Conservation (phyloP, 2,113 vertebrate species). For the Hassar affinis region DNA sequence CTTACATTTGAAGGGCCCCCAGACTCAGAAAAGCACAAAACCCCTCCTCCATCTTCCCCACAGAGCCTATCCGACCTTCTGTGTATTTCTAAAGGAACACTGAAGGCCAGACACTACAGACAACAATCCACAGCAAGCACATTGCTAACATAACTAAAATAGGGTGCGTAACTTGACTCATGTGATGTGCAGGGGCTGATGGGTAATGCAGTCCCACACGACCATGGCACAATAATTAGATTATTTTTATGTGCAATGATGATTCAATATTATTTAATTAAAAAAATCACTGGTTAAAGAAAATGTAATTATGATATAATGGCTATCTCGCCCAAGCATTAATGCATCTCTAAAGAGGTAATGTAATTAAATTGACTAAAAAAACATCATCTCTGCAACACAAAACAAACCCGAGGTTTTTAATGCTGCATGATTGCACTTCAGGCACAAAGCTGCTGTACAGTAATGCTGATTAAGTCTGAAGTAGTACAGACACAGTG, state of each 20-base stretch:
- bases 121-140: too few relatives aligned
- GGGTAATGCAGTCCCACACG: too few relatives aligned
- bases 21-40: too few relatives aligned
- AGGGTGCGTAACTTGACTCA: too few relatives aligned
- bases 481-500: slow-evolving; percentile 55
- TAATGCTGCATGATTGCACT: slow-evolving; percentile 6
- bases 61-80: too few relatives aligned
- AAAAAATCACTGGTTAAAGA: not conserved
- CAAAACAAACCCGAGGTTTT: not conserved
- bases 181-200: too few relatives aligned
- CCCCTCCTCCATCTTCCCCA: too few relatives aligned
- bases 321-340: not conserved
- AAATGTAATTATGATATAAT: not conserved
- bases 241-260: not conserved
- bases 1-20: too few relatives aligned
- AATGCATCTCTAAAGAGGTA: not conserved
- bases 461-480: slow-evolving; percentile 57
- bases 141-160: too few relatives aligned
- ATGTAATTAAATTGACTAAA: not conserved
- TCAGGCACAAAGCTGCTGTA: not conserved
- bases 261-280: too few relatives aligned
- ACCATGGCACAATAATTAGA: not conserved
- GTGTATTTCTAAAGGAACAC: too few relatives aligned
- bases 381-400: not conserved
- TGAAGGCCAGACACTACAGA: too few relatives aligned